Conservation (phyloP, 2,113 vertebrate genomes). For the Ptilorrhoa leucosticta region DNA sequence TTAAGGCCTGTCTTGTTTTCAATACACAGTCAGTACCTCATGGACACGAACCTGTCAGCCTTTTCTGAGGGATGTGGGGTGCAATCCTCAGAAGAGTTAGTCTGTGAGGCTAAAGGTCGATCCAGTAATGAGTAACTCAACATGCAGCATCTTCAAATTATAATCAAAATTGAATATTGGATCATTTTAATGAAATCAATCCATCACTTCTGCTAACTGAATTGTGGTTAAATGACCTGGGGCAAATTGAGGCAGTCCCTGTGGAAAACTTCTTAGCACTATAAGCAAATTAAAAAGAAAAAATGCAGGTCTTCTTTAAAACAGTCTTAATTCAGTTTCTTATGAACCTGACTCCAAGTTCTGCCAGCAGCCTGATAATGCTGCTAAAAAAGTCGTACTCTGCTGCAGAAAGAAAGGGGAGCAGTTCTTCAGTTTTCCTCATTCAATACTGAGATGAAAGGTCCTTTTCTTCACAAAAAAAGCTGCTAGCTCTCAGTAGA, state of each 20-base stretch:
- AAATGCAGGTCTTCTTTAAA: not conserved
- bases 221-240: not conserved
- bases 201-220: not conserved
- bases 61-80: fast-evolving
- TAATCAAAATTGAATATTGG: not conserved
- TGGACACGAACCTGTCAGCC: not conserved
- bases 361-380: not conserved
- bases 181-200: not conserved
- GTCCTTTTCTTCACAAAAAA: not conserved
- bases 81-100: not conserved
- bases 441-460: not conserved
- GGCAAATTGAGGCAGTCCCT: not conserved
- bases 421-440: not conserved
- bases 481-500: not conserved
- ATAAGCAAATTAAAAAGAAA: not conserved
- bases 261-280: not conserved
- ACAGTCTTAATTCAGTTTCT: not conserved
- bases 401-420: not conserved
- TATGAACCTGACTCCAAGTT: not conserved
- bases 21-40: fast-evolving
- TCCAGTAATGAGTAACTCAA: not conserved
- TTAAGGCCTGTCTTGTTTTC: not conserved
- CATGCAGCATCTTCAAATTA: not conserved
- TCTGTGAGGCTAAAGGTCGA: not conserved
- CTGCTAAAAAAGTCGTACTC: not conserved